Percentiles rank a stretch among this genome's conserved stretches.
Evolutionary conservation across 2,888 invertebrate species (phyloP).

Genomic region (Drosophila recens): DNA sequence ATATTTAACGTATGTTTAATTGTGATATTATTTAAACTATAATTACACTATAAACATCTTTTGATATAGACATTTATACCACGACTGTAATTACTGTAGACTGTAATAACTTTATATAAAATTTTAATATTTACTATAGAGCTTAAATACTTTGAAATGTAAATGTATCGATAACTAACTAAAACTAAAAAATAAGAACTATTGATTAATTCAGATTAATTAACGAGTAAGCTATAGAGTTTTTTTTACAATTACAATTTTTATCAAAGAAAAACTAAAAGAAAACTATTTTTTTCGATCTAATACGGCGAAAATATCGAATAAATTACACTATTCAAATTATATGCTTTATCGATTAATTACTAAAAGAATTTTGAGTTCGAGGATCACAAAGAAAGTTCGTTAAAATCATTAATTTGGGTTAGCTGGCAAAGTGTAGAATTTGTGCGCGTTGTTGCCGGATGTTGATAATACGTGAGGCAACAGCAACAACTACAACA

Average conservation of each 20-base stretch:
- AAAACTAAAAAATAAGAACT: no score
- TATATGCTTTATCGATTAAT: not conserved
- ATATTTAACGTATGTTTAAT: not conserved
- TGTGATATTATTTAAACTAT: not conserved
- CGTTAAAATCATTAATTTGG: slow-evolving; percentile 15
- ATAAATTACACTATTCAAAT: not conserved
- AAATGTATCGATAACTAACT: no score
- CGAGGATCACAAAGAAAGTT: not conserved
- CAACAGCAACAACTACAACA: slow-evolving; percentile 29
- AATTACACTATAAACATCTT: not conserved
- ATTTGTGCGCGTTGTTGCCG: slow-evolving; percentile 36
- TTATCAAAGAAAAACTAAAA: no score
- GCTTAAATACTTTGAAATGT: not conserved
- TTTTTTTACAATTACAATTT: no score
- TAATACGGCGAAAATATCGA: not conserved
- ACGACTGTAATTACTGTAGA: not conserved
- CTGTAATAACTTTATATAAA: not conserved
- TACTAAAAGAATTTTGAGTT: not conserved
- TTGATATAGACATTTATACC: not conserved
- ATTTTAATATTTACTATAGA: not conserved
- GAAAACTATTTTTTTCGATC: no score
- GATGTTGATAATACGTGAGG: slow-evolving; percentile 31
- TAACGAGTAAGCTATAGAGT: no score
- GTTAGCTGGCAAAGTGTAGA: slow-evolving; percentile 7
- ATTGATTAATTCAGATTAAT: not conserved